Base-by-base conservation (phyloP, 2,888 invertebrate species). In the Mythimna pallens region DNA sequence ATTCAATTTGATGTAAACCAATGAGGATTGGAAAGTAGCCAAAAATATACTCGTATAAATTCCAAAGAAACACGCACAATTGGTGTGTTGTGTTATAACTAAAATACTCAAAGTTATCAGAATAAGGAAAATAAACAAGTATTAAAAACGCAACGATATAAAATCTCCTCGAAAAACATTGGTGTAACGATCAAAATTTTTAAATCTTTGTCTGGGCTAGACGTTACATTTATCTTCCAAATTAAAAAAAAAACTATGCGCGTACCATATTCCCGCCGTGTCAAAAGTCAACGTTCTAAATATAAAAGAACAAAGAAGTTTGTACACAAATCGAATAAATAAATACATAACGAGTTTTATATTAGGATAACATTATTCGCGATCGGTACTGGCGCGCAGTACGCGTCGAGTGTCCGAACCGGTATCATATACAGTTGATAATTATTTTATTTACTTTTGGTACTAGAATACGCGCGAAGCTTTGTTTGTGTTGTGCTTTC, bases 271-370 rank as follows among this genome's bases (percentile, higher is more conserved):
- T 67, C 70, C 76, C 74, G 72, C 81, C 71, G 47, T 89, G 90
- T 91, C 91, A 92, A 89, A 91, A 90, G 93, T 92, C 93, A 93
- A 89, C 87, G 93, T 78, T 91, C 93, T 89, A 91, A 87, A 91
- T 88, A 86, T 89, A 86, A 89, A 91, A 71, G 91, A 93, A 94
- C 93, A 94, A 94, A 94, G 93, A 86, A 89, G 76, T 82, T 70
- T 75, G 80, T 84, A 90, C 86, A 86, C 81, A 83, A 76, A 73
- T 78, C 84, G 92, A 92, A 93, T 94, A 93, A 91, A 92, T 93
- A 91, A 90, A 93, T 92, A 89, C 76, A 66, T 80, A 84, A 86
- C 79, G 74, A 81, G 87, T 87, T 88, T 87, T 83, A 87, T 85
- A 87, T 90, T 90, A 87, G 88, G 88, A 89, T 93, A 91, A 86